These are phyloP conservation scores for Sturnira hondurensis DNA, from an alignment of 2,113 vertebrate species.

Conservation along the genomic window DNA sequence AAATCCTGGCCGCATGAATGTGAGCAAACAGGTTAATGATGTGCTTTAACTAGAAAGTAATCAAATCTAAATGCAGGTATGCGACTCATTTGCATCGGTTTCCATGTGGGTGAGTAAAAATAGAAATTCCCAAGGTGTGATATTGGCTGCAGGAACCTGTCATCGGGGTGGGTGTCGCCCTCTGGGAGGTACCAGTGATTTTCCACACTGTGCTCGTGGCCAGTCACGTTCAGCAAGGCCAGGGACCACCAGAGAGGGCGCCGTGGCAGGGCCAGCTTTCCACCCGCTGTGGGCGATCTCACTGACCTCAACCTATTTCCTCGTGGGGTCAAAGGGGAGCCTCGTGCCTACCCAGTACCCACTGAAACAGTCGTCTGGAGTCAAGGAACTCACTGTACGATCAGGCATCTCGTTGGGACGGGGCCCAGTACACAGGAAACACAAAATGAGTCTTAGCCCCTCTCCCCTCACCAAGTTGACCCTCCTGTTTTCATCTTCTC, in stretches of 20 bases:
- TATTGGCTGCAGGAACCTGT: neutral
- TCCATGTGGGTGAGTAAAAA: slow-evolving; percentile 44
- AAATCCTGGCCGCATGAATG: slow-evolving; percentile 57
- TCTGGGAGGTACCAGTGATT: neutral
- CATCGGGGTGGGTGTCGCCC: neutral
- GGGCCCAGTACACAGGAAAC: neutral
- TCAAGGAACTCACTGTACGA: neutral
- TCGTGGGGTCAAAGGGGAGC: neutral
- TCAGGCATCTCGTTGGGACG: neutral
- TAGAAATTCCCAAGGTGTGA: slow-evolving; percentile 11
- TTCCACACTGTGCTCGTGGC: neutral
- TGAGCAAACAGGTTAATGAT: slow-evolving; percentile 66
- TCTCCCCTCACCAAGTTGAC: too few species aligned
- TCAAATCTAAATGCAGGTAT: slow-evolving; percentile 70
- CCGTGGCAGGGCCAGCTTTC: neutral
- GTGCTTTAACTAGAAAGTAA: slow-evolving; percentile 57
- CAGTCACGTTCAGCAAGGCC: neutral
- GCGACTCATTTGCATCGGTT: slow-evolving; percentile 49
- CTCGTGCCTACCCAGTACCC: too few species aligned
- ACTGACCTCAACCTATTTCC: neutral
- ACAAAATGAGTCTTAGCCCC: neutral
- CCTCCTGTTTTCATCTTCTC: neutral
- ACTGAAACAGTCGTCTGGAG: neutral
- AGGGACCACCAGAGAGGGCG: neutral
- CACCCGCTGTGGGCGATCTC: neutral